Conservation (phyloP, 2,113 vertebrate genomes). For the Callorhinus ursinus region DNA sequence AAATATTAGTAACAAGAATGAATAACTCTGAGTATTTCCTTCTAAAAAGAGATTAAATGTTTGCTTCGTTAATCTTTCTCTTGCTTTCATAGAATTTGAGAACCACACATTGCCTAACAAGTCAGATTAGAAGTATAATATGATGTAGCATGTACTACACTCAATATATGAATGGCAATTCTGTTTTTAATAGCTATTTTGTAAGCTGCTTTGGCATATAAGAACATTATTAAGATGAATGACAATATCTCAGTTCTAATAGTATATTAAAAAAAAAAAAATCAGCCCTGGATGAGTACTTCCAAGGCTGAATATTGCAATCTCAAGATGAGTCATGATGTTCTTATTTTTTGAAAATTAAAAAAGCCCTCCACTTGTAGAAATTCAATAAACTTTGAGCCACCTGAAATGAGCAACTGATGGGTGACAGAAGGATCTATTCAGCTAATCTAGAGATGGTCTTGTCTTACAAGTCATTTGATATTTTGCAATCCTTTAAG, state of each 20-base stretch:
- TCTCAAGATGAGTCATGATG: not conserved
- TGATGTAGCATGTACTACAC: not conserved
- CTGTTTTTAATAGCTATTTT: constrained; percentile 37
- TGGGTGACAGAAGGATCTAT: not conserved
- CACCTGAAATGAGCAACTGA: constrained; percentile 43
- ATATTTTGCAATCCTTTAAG: constrained; percentile 3
- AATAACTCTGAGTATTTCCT: not conserved
- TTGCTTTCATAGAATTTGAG: not conserved
- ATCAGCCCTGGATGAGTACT: not conserved
- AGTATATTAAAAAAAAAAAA: not conserved
- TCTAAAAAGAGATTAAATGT: not conserved
- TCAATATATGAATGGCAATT: not conserved
- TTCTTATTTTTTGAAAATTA: not conserved
- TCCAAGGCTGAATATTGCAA: not conserved
- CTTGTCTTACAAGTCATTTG: not conserved
- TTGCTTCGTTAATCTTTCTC: constrained; percentile 1
- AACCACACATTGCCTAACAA: not conserved
- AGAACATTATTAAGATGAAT: constrained; percentile 36
- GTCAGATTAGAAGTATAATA: constrained; percentile 15
- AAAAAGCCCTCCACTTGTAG: not conserved
- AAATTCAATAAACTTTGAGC: constrained; percentile 43
- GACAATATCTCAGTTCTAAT: constrained; percentile 1
- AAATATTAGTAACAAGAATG: constrained; percentile 24
- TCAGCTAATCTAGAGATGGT: not conserved
- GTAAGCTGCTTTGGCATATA: not conserved